Evolutionary conservation across 2,113 vertebrate species (phyloP), one percentile per base, ranked within the genome.

Genomic region (Eonycteris spelaea): DNA sequence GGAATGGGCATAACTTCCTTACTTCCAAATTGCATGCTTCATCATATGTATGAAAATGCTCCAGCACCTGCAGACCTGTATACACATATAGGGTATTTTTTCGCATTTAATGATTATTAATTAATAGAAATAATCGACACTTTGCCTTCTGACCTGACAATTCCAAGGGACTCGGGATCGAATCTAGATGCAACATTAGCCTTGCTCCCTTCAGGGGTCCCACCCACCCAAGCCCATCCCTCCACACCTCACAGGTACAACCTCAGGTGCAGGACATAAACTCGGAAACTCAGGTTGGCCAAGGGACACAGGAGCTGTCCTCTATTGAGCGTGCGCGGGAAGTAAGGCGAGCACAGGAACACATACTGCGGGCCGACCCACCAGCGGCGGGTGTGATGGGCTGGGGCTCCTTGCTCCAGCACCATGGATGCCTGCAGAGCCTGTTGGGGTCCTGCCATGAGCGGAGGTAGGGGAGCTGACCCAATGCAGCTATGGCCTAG

Each of bases 391-490:
- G 97, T 53, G 91, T 95, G 89, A 91, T 7, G 53, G 40, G 0
- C 22, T 55, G 95, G 79, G 33, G 0, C 1, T 78, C 2, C 9
- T 45, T 45, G 40, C 45, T 21, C 48, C 63, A 16, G 30, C 40
- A 70, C 84, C 57, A 97, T 97, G 97, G 87, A 94, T 59, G 92
- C 57, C 71, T 97, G 53, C 75, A 48, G 53, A 78, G 48, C 85
- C 57, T 98, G 15, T 33, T 74, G 65, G 35, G 87, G 65, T 94
- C 15, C 86, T 97, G 11, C 94, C 95, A 12, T 59, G 67, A 26
- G 73, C 80, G 3, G 21, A 30, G 67, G 35, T 18, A 15, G 51
- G 51, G 51, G 51, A 71, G 55, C 43, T 30, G 33, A 45, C 73
- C 3, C 90, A 59, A 53, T 80, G 96, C 43, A 51, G 35, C 73